phyloP scores from a whole-genome alignment of 2,797 vertebrate genomes.

The Hippopotamyrus pictus region DNA sequence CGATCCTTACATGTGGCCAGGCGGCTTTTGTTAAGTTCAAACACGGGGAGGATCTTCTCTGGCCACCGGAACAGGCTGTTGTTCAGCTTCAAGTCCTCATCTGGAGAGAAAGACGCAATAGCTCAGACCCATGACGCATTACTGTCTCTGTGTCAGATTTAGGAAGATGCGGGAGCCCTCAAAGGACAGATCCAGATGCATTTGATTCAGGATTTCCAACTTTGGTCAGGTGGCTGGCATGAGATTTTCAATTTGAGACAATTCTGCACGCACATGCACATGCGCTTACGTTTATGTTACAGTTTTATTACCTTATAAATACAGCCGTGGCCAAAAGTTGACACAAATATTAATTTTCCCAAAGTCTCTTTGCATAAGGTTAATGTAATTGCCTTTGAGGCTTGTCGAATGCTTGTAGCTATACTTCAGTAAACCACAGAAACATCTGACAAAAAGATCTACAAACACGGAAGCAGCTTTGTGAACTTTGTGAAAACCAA shows the following conservation, averaged over 20 bases:
- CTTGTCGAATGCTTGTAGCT: neutral
- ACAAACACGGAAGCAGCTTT: neutral
- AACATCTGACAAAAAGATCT: neutral
- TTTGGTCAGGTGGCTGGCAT: neutral
- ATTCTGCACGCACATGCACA: neutral
- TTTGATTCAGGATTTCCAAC: neutral
- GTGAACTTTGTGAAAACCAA: neutral
- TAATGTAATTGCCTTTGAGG: neutral
- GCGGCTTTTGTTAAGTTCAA: conserved; percentile 57
- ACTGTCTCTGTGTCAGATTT: neutral
- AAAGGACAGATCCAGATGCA: neutral
- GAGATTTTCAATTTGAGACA: neutral
- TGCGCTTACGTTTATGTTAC: neutral
- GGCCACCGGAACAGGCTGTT: conserved; percentile 77
- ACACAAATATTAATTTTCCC: neutral
- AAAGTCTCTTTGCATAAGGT: neutral
- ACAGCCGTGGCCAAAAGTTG: neutral
- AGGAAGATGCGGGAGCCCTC: neutral
- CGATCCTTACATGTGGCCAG: conserved; percentile 51
- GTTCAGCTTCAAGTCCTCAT: conserved; percentile 75
- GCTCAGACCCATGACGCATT: neutral
- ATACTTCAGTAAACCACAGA: neutral
- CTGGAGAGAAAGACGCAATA: conserved; percentile 47
- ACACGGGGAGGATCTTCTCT: conserved; percentile 60
- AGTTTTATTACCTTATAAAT: neutral